A percentile compares a stretch with the other conserved stretches of the same genome.
phyloP scores from a whole-genome alignment of 2,888 invertebrate species.

The Polia nebulosa region DNA sequence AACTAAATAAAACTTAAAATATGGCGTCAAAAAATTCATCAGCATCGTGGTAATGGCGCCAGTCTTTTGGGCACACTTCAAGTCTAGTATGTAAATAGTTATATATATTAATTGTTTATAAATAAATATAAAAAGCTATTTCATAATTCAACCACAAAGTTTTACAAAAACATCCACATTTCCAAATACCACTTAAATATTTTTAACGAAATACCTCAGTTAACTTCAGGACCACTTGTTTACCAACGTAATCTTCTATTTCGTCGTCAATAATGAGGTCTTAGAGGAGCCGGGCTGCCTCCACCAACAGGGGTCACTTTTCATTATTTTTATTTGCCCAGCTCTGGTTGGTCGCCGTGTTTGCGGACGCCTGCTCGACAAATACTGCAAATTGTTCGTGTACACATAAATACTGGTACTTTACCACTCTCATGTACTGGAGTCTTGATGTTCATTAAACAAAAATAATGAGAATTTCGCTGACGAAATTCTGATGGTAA shows the following conservation, averaged over 20 bases:
- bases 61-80: no score
- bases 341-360: conserved; percentile 75
- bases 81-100: no score
- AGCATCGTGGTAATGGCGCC: no score
- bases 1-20: no score
- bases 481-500: conserved; percentile 34
- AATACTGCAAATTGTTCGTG: conserved; percentile 76
- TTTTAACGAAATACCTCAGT: conserved; percentile 6
- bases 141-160: neutral
- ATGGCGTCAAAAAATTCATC: no score
- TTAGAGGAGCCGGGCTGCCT: conserved; percentile 25
- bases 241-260: conserved; percentile 59
- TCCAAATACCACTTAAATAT: neutral
- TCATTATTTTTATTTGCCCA: conserved; percentile 84
- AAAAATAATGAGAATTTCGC: conserved; percentile 65
- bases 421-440: conserved; percentile 45
- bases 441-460: conserved; percentile 48
- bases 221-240: conserved; percentile 31
- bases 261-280: conserved; percentile 61
- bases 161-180: neutral
- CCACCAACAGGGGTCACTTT: conserved; percentile 69
- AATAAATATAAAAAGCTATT: no score
- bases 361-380: conserved; percentile 63
- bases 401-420: conserved; percentile 59
- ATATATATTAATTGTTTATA: neutral